Evolutionary conservation across 2,888 invertebrate genomes (phyloP), one percentile per base, ranked within the genome.

Genomic region (Geophilus truncorum): DNA sequence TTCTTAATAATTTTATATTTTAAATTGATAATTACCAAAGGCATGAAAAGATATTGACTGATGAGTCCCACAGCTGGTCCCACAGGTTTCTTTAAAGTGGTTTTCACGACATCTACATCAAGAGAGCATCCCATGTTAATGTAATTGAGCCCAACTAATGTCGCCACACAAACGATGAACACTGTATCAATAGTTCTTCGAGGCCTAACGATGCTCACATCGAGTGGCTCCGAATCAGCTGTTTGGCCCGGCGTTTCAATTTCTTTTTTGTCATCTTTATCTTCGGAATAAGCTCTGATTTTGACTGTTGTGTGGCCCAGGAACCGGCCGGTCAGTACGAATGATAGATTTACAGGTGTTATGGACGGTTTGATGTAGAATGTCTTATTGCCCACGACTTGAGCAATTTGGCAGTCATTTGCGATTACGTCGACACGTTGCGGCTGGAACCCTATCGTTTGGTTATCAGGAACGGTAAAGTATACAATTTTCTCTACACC

Each of bases 51-150:
- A 85, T 93, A 95, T 86, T 96, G 96, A 57, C 92, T 92, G 5
- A 91, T 85, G 85, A 95, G 91, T 9, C 95, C 95, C 82, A 95
- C 93, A 2, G 88, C 86, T 0, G 94, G 94, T 0, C 94, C 95
- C 18, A 94, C 87, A 0, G 96, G 96, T 82, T 90, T 90, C 82
- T 89, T 90, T 1, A 94, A 83, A 21, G 92, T 92, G 0, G 89
- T 88, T 83, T 90, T 90, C 18, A 95, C 90, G 0, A 91, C 90
- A 0, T 89, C 87, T 91, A 94, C 90, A 86, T 95, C 93, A 86
- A 96, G 89, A 0, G 95, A 94, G 85, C 95, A 95, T 0, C 96
- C 96, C 88, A 96, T 96, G 88, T 96, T 96, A 80, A 96, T 92
- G 85, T 94, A 96, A 84, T 95, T 91, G 78, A 96, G 88, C 0